These are phyloP conservation scores for Arrhopalites spinosus DNA, from an alignment of 2,888 invertebrate species.

Conservation along the genomic window DNA sequence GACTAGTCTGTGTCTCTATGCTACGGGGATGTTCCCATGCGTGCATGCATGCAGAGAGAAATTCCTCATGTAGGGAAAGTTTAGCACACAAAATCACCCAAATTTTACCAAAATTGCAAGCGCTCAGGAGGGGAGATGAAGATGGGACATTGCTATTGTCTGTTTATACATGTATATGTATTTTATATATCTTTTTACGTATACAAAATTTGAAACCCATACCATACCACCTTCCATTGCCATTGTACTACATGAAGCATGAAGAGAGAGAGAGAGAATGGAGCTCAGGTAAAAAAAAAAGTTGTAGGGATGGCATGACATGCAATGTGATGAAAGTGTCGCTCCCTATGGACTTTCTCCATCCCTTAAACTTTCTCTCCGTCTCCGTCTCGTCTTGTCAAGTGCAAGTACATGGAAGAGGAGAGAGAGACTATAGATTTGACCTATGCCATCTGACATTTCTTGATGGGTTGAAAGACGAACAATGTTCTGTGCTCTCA, in stretches of 20 bases:
- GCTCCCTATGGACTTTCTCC: background rate
- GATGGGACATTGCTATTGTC: background rate
- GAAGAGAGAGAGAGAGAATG: slow-evolving; percentile 1
- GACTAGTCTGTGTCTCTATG: no score
- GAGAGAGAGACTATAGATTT: background rate
- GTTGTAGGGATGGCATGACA: background rate
- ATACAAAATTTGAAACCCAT: background rate
- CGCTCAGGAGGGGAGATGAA: background rate
- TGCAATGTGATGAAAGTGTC: background rate
- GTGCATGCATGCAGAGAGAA: background rate
- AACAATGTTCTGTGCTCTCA: no score
- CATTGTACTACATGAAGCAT: no score
- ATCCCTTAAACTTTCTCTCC: background rate
- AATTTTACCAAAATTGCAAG: background rate
- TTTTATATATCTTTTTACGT: no score
- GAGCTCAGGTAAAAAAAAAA: background rate
- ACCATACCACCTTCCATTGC: no score
- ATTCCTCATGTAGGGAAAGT: no score
- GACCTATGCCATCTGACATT: no score
- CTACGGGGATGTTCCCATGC: background rate
- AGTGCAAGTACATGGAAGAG: background rate
- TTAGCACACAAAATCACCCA: background rate
- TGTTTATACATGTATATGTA: no score
- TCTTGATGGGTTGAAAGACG: no score
- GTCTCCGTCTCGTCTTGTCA: background rate